Evolutionary conservation across 2,797 vertebrate genomes (phyloP), one percentile per base, ranked within the genome.

Genomic region (Bufotes viridis): DNA sequence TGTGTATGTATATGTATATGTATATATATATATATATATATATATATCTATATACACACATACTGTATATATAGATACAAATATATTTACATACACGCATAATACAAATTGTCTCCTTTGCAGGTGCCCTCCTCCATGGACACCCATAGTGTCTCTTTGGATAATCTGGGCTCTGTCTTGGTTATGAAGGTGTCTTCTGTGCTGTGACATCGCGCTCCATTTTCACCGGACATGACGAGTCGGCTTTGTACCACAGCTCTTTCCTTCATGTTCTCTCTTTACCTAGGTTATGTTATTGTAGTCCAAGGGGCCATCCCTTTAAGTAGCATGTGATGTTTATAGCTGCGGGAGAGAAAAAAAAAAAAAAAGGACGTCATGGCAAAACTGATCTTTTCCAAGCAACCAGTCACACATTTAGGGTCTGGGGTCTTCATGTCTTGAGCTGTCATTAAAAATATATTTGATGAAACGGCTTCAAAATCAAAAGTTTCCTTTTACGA

Each of bases 401-500:
- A 83, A 67, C 72, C 63, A 60, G 51, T 69, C 74, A 82, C 60
- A 65, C 75, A 5, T 82, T 80, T 78, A 80, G 65, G 61, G 81
- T 42, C 53, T 18, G 26, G 57, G 84, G 75, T 84, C 63, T 9
- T 63, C 82, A 86, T n/a, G 7, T 78, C 72, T 51, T 0, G 1
- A 87, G 78, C 14, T 82, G 63, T 78, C 80, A 0, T 86, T 42
- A 1, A 86, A 88, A 83, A 80, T 82, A 91, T 88, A 91, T 92
- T 92, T 91, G 87, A 90, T 90, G 91, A 93, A 92, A 89, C 91
- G 90, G 91, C 91, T 90, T 92, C 91, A 90, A 92, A 94, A 93
- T 93, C 92, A 92, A 92, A 94, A 93, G 92, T 92, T 95, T 95
- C 92, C 95, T 93, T 92, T 92, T 51, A 3, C 29, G 90, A 91